Base-by-base conservation (phyloP, 2,888 invertebrate species). In the Bhutanitis thaidina region DNA sequence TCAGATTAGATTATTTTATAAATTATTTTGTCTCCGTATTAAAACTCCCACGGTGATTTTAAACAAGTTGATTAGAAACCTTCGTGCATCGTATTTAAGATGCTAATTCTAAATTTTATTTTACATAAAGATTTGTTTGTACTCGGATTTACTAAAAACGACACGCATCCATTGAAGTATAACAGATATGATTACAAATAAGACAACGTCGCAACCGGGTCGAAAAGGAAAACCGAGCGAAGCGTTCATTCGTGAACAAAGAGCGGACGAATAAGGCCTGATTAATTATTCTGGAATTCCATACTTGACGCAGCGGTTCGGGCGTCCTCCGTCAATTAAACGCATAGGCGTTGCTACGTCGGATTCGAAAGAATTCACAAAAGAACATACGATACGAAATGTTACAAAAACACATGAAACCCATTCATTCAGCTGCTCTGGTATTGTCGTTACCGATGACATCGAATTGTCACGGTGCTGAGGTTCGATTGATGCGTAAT, bases 211-310 rank as follows among this genome's bases (percentile, higher is more conserved):
- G 43, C 43, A 30, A 38, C 14, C 15, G 38, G 34, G 15, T 38
- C 38, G 12, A 39, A 38, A 39, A 43, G 32, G 38, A 20, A 32
- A 43, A 37, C 37, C 49, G 12, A 32, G 38, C 32, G 25, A 12
- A 27, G 30, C 15, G 16, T 37, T 43, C 30, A 15, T 10, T 43
- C 25, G 37, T 34, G 37, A 43, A 49, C 43, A 49, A 49, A 43
- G 48, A 43, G 15, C 12, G 12, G 7, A 34, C 34, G 34, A 43
- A 49, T 43, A 43, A 43, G 46, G 25, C 20, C 3, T 32, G 15
- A 43, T 43, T 43, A 43, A 43, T 43, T 43, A 49, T 43, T 38
- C 38, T 20, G 30, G 30, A 38, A 38, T 49, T 32, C 43, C 25
- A 27, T 43, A 14, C 25, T 9, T 30, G 46, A 27, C 27, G 15